These are phyloP conservation scores for Abscondita cerata DNA, from an alignment of 2,888 invertebrate species.

Conservation along the genomic window DNA sequence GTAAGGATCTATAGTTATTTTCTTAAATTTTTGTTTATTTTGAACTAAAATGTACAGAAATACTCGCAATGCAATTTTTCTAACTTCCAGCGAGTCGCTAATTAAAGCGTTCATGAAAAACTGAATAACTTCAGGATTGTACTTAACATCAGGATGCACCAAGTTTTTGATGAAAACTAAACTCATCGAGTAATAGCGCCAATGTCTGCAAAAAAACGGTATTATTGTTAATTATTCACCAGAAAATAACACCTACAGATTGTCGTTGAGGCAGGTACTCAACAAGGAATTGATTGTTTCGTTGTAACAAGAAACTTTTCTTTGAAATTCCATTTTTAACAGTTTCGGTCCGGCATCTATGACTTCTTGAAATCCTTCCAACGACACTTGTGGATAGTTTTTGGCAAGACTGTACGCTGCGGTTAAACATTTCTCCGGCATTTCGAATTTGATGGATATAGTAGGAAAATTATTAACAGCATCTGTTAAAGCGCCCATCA, in stretches of 20 bases:
- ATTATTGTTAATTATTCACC: constrained; percentile 8
- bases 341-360: constrained; percentile 54
- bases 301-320: constrained; percentile 62
- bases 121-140: constrained; percentile 68
- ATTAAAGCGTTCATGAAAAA: constrained; percentile 71
- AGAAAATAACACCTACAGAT: constrained; percentile 55
- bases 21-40: constrained; percentile 71
- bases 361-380: constrained; percentile 55
- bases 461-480: constrained; percentile 68
- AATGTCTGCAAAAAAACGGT: constrained; percentile 65
- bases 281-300: constrained; percentile 62
- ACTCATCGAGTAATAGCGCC: constrained; percentile 82
- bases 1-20: constrained; percentile 65
- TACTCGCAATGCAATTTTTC: constrained; percentile 72
- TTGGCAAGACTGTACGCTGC: constrained; percentile 61
- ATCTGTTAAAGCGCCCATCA: constrained; percentile 65
- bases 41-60: constrained; percentile 73
- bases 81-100: constrained; percentile 80
- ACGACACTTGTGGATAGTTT: constrained; percentile 54
- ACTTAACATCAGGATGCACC: constrained; percentile 73
- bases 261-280: constrained; percentile 63
- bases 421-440: constrained; percentile 62
- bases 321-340: constrained; percentile 57
- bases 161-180: constrained; percentile 75
- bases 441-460: constrained; percentile 65